Evolutionary conservation across 2,888 invertebrate species (phyloP), one percentile per base, ranked within the genome.

Genomic region (Scrobipalpa costella): DNA sequence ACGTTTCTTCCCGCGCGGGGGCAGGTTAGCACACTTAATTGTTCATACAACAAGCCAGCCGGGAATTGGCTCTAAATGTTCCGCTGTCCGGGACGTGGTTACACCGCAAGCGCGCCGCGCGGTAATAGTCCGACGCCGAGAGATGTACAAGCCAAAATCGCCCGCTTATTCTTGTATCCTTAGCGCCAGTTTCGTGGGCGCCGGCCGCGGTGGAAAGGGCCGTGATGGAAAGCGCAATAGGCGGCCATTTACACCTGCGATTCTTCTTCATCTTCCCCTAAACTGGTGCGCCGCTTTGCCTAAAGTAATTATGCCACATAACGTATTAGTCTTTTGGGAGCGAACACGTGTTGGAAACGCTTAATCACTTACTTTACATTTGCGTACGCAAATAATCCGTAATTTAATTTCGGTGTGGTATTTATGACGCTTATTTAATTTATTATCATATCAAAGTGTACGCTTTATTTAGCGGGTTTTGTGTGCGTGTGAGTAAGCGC

Each of bases 301-400:
- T 86, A 85, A 89, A 87, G 85, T 88, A 90, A 90, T 90, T 90
- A 90, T 86, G 83, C 84, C 82, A 85, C 82, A 86, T 86, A 88
- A 88, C 84, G 83, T 86, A 89, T 90, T 90, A 89, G 88, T 88
- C 89, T 88, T 89, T 87, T 85, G 89, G 89, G 90, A 90, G 82
- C 77, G 78, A 83, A 85, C 85, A 86, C 83, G 85, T 85, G 88
- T 87, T 85, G 82, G 83, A 85, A 88, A 85, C 83, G 86, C 84
- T 90, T 88, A 88, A 90, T 90, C 89, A 90, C 87, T 89, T 89
- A 86, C 86, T 87, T 86, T 85, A 88, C 87, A 87, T 88, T 88
- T 85, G 81, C 84, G 84, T 87, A 86, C 84, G 83, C 86, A 90
- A 88, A 89, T 88, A 90, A 88, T 88, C 85, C 84, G 83, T 83